Evolutionary conservation across 2,888 invertebrate species (phyloP), one percentile per base, ranked within the genome.

Genomic region (Pristionchus fissidentatus): DNA sequence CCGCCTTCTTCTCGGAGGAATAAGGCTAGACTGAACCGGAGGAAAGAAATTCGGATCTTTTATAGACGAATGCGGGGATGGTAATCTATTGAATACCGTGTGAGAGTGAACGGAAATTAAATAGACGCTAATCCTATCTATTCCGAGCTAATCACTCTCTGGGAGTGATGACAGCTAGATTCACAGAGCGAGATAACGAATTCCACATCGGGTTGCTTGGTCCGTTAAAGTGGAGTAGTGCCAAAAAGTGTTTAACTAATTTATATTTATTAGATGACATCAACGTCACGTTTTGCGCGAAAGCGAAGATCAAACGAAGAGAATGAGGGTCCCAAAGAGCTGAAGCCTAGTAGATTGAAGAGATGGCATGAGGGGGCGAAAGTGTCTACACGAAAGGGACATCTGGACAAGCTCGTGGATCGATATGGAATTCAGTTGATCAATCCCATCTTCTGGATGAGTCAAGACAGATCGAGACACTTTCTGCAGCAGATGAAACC

Each of bases 391-490:
- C 88, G 87, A 66, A 90, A 88, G 84, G 43, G 57, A 0, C 89
- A 91, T 73, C 82, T 92, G 32, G 90, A 91, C 78, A 79, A 84
- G 22, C 83, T 91, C 10, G 83, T 91, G 43, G 66, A 78, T 15
- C 86, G 87, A 22, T 90, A 88, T 84, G 87, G 86, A 57, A 91
- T 91, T 83, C 93, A 94, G 87, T 95, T 97, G 0, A 96, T 97
- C 87, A 98, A 98, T 94, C 98, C 98, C 0, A 95, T 98, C 82
- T 96, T 96, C 86, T 95, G 98, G 35, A 94, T 99, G 55, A 98
- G 97, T 93, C 98, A 99, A 93, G 97, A 97, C 92, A 95, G 95
- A 77, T 96, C 97, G 0, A 94, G 96, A 85, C 96, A 95, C 91
- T 98, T 98, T 93, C 93, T 96, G 15, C 95, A 95, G 62, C 94